Conservation (phyloP, 2,113 vertebrate genomes). For the Myotis davidii region DNA sequence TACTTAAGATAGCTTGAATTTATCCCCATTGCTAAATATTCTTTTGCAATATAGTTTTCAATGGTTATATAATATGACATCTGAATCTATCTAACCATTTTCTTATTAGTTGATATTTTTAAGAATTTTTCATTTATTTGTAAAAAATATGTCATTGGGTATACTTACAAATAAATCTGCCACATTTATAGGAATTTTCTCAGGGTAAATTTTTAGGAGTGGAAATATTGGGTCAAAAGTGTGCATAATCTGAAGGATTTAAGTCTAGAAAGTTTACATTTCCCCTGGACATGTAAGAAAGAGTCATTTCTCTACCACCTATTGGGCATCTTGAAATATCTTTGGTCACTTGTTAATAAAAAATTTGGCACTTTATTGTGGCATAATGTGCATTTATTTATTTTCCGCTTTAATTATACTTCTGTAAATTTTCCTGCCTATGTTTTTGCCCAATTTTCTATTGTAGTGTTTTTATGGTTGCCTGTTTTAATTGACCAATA, state of each 20-base stretch:
- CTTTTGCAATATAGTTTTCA: not conserved
- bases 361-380: not conserved
- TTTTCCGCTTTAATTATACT: conserved; percentile 16
- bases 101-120: not conserved
- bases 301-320: not conserved
- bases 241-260: not conserved
- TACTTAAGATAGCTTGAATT: not conserved
- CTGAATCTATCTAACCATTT: not conserved
- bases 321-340: not conserved
- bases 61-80: not conserved
- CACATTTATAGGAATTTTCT: conserved; percentile 6
- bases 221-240: not conserved
- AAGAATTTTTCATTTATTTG: not conserved
- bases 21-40: not conserved
- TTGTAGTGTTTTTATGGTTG: conserved; percentile 1
- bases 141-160: not conserved
- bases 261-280: not conserved
- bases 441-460: not conserved
- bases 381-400: not conserved
- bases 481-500: not conserved
- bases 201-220: not conserved
- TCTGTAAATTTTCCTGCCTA: not conserved
- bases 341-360: not conserved
- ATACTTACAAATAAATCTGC: not conserved
- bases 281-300: not conserved